phyloP scores from a whole-genome alignment of 1,140 invertebrate species.

The Lasioglossum albipes region DNA sequence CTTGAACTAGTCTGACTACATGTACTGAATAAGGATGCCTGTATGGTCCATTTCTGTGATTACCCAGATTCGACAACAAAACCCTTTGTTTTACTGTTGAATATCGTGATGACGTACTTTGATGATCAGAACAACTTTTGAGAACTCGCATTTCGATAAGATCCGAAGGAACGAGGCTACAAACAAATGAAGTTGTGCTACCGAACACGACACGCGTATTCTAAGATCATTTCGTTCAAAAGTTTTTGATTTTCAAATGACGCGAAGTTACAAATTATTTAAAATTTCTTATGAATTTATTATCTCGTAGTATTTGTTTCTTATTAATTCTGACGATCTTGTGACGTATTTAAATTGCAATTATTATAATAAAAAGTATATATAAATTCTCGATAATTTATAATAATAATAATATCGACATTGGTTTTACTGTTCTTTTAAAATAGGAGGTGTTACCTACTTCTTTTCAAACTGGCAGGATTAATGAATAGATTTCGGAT shows the following conservation, averaged over 20 bases:
- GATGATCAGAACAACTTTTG: conserved; percentile 48
- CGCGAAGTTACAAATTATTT: no score
- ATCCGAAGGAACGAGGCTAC: conserved; percentile 11
- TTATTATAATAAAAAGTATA: no score
- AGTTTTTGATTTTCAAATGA: background rate
- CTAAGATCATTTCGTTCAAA: background rate
- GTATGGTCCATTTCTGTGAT: conserved; percentile 53
- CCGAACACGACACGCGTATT: background rate
- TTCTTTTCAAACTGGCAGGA: no score
- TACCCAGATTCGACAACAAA: conserved; percentile 66
- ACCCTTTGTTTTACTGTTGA: conserved; percentile 50
- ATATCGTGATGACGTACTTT: conserved; percentile 52
- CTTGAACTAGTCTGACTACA: conserved; percentile 11
- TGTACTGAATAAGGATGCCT: conserved; percentile 31
- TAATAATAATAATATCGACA: no score
- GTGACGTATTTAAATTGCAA: no score
- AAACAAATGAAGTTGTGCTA: conserved; percentile 1
- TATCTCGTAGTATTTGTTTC: no score
- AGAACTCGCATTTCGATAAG: conserved; percentile 33
- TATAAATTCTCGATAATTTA: no score
- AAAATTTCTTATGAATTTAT: no score
- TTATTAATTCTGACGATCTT: no score
- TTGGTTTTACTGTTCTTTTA: no score
- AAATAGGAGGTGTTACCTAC: no score
- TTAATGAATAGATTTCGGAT: no score